Base-by-base conservation (phyloP, 2,888 invertebrate species). In the Mystacides longicornis region DNA sequence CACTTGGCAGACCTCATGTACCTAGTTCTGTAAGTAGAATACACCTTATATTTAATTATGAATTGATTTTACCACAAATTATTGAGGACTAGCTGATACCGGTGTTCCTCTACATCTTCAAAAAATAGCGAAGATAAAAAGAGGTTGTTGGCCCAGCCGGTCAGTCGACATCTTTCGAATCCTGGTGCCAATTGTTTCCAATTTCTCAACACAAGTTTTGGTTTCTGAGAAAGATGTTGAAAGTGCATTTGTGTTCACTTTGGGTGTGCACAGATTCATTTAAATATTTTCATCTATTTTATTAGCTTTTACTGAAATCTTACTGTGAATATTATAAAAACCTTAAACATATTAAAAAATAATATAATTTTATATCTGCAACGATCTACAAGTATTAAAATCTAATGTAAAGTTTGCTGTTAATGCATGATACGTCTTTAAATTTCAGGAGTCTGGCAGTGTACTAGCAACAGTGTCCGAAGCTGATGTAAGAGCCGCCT, bases 1-100 rank as follows among this genome's bases (percentile, higher is more conserved):
- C 94, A 60, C 79, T 96, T 65, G 95, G 93, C 55, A 81, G 90
- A 65, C 91, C 91, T 62, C 87, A 82, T 67, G 74, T 81, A 64
- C 73, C 75, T 37, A 69, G 69, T 22, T 57, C 61, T 47, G 61
- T 62, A 50, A 56, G 56, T 45, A 9, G 31, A 31, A 31, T 14
- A 31, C 14, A 31, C 14, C 14, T 31, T 31, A 9, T 31, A 9
- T 31, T 31, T 31, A 31, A 31, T 37, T 23, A 31, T 9, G 14
- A 31, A 31, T 31, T 7, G 14, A 31, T 31, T 9, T 31, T 7
- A 9, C 31, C n/a, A n/a, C n/a, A n/a, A n/a, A n/a, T n/a, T n/a
- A n/a, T n/a, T n/a, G n/a, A n/a, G n/a, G n/a, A n/a, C n/a, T n/a
- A n/a, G n/a, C n/a, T n/a, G n/a, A n/a, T n/a, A n/a, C n/a, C n/a